Evolutionary conservation across 1,140 invertebrate species (phyloP).

Genomic region (Linepithema humile): DNA sequence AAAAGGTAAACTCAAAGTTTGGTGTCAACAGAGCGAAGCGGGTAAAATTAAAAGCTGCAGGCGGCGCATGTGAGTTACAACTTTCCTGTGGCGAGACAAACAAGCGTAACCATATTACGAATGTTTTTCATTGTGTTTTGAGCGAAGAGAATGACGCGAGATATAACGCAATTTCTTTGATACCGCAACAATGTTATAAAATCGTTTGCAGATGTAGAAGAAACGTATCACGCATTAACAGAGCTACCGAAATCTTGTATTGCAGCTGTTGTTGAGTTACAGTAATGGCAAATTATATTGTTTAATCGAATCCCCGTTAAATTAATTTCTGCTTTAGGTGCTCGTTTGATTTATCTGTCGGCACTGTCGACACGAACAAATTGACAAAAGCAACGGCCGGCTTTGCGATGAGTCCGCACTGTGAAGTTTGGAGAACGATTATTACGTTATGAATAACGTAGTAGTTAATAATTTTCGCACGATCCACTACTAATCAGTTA

Average conservation of each 20-base stretch:
- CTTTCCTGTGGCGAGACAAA: background rate
- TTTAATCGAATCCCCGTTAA: slow-evolving; percentile 23
- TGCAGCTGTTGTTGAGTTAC: background rate
- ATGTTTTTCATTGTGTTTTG: background rate
- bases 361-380: slow-evolving; percentile 34
- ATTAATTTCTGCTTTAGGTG: slow-evolving; percentile 43
- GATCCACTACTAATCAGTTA: slow-evolving; percentile 56
- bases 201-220: background rate
- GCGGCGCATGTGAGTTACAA: background rate
- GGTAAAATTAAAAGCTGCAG: slow-evolving; percentile 8
- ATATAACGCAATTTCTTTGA: background rate
- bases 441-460: slow-evolving; percentile 54
- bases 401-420: slow-evolving; percentile 39
- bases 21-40: background rate
- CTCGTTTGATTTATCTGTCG: slow-evolving; percentile 36
- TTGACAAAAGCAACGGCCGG: slow-evolving; percentile 50
- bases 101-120: background rate
- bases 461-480: slow-evolving; percentile 55
- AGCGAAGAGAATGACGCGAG: background rate
- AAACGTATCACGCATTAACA: background rate
- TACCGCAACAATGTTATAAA: background rate
- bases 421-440: slow-evolving; percentile 26
- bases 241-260: background rate
- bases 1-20: background rate
- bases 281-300: slow-evolving; percentile 14